These are phyloP conservation scores for Lochmaea capreae DNA, from an alignment of 2,888 invertebrate genomes.

Conservation along the genomic window DNA sequence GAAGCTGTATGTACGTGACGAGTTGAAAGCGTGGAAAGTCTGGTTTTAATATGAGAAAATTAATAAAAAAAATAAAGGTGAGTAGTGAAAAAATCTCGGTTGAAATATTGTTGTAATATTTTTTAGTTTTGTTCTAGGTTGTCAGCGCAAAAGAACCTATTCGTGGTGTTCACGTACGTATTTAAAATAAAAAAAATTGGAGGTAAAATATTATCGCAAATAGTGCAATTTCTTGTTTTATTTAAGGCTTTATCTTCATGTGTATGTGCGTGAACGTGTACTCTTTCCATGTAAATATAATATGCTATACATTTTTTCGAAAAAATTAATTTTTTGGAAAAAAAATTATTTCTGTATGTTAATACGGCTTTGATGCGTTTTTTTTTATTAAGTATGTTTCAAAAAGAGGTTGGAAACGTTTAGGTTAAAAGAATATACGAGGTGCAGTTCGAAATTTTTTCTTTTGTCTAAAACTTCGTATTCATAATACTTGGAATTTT, in stretches of 20 bases:
- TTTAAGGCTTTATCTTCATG: slow-evolving; percentile 42
- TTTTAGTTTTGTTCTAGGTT: slow-evolving; percentile 44
- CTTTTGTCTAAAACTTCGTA: not conserved
- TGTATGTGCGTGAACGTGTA: slow-evolving; percentile 51
- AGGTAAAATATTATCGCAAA: slow-evolving; percentile 65
- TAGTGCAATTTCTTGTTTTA: slow-evolving; percentile 52
- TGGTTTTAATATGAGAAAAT: slow-evolving; percentile 20
- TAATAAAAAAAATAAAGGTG: slow-evolving; percentile 32
- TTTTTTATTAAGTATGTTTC: not conserved
- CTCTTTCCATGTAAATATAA: slow-evolving; percentile 25
- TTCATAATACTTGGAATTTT: no score
- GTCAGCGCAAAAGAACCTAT: slow-evolving; percentile 23
- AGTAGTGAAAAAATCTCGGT: not conserved
- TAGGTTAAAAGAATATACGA: not conserved
- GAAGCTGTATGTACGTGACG: slow-evolving; percentile 63
- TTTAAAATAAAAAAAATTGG: slow-evolving; percentile 47
- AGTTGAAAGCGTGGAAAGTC: slow-evolving; percentile 29
- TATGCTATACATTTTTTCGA: slow-evolving; percentile 9
- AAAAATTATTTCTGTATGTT: not conserved
- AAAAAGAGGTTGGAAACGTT: not conserved
- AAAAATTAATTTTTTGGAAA: not conserved
- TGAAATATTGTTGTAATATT: not conserved
- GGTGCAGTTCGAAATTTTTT: not conserved
- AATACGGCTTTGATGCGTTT: no score
- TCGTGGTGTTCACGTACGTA: slow-evolving; percentile 58